Conservation (phyloP, 2,113 vertebrate species). For the Crotophaga sulcirostris region DNA sequence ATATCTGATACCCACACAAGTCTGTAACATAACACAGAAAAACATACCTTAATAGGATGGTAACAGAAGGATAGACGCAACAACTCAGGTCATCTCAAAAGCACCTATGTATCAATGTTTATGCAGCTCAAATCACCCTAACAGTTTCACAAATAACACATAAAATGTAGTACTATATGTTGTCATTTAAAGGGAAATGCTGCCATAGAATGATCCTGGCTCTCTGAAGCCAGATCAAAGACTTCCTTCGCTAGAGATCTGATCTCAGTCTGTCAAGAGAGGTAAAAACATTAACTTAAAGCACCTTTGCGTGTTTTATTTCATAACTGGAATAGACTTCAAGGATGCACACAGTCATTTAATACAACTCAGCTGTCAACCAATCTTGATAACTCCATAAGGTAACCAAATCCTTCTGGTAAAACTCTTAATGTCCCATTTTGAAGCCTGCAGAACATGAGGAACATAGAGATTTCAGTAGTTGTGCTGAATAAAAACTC, state of each 20-base stretch:
- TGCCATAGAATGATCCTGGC: not conserved
- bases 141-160: not conserved
- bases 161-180: not conserved
- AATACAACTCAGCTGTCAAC: not conserved
- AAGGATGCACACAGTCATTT: not conserved
- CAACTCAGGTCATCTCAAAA: not conserved
- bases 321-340: not conserved
- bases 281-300: conserved; percentile 33
- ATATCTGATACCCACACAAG: not conserved
- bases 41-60: not conserved
- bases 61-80: not conserved
- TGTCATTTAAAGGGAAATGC: conserved; percentile 1
- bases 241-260: not conserved
- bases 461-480: not conserved
- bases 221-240: conserved; percentile 37
- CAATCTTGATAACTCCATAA: not conserved
- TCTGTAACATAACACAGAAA: not conserved
- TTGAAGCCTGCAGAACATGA: not conserved
- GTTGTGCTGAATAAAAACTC: not conserved
- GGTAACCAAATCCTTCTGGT: not conserved
- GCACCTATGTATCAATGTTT: not conserved
- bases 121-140: not conserved
- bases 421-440: not conserved
- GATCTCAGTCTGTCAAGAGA: conserved; percentile 5
- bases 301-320: not conserved